Evolutionary conservation across 2,797 vertebrate genomes (phyloP), one percentile per base, ranked within the genome.

Genomic region (Lacerta bilineata): DNA sequence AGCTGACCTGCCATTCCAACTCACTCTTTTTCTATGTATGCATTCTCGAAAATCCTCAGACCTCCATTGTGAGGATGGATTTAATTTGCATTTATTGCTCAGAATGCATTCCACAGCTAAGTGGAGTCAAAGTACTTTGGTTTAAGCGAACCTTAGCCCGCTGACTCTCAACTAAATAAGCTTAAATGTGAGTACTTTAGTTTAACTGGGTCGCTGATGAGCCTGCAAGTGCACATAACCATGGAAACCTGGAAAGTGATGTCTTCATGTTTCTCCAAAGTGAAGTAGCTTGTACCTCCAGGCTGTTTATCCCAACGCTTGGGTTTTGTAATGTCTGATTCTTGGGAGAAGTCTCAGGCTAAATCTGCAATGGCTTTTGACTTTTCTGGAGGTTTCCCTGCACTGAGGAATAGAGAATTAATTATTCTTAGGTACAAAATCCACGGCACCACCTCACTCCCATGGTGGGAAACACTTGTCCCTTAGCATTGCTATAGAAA

Each of bases 211-310:
- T 87, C 8, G 29, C 71, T 36, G 55, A 87, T 82, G 82, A 82
- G 33, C 68, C 78, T 72, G 43, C 20, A 74, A 87, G 71, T 72
- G 55, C 79, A 82, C 39, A 82, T 82, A 87, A 82, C 86, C 86
- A 87, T 82, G 80, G 86, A 87, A 87, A 87, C 86, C 79, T 82
- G 69, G 39, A 61, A 75, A 75, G 55, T 76, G 41, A 68, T 13
- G n/a, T 46, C 61, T 79, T 68, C 27, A 50, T 74, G 27, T 87
- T 87, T 87, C 69, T 82, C 71, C 20, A 36, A 74, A 74, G 69
- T 43, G 64, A 81, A 82, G 64, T 23, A 75, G 79, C 79, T 82
- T 76, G 85, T 15, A 50, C 39, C 8, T 88, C 39, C 13, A 80
- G 29, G 43, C 23, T 79, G 84, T 80, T 85, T 84, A 43, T 23